phyloP scores from a whole-genome alignment of 2,797 vertebrate genomes.

The Acipenser oxyrinchus region DNA sequence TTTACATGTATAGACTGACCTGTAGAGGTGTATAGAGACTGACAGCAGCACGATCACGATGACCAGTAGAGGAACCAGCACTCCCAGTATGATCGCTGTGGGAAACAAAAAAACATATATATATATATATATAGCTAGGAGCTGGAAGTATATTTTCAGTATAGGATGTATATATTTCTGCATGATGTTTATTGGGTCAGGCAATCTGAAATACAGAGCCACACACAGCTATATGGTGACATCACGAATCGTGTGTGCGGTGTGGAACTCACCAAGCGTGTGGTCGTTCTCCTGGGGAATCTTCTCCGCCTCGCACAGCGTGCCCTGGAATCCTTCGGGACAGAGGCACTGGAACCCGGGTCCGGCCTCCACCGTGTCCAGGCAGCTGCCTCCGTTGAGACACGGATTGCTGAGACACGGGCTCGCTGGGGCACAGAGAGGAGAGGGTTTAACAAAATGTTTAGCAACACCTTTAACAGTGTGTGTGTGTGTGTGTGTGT shows the following conservation, averaged over 20 bases:
- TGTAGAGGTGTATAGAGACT: conserved; percentile 37
- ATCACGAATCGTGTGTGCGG: not conserved
- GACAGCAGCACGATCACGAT: conserved; percentile 24
- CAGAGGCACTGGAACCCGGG: conserved; percentile 45
- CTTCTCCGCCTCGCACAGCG: conserved; percentile 40
- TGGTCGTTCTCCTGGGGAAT: not conserved
- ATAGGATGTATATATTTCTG: not conserved
- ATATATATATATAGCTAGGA: not conserved
- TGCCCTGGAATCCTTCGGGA: conserved; percentile 42
- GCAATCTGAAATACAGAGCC: too few relatives aligned
- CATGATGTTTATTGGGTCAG: not conserved
- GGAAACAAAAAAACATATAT: not conserved
- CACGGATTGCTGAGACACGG: conserved; percentile 58
- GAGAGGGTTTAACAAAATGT: not conserved
- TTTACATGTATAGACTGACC: conserved; percentile 35
- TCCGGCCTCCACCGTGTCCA: not conserved
- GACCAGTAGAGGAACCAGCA: conserved; percentile 40
- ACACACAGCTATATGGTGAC: too few relatives aligned
- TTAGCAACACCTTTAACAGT: conserved; percentile 1
- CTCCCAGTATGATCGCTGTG: conserved; percentile 48
- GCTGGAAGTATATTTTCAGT: not conserved
- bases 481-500: not conserved
- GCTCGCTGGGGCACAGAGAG: conserved; percentile 37
- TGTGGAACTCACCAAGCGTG: conserved; percentile 33
- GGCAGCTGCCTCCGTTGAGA: conserved; percentile 57